These are phyloP conservation scores for Callionymus lyra DNA, from an alignment of 2,113 vertebrate species.

Conservation along the genomic window DNA sequence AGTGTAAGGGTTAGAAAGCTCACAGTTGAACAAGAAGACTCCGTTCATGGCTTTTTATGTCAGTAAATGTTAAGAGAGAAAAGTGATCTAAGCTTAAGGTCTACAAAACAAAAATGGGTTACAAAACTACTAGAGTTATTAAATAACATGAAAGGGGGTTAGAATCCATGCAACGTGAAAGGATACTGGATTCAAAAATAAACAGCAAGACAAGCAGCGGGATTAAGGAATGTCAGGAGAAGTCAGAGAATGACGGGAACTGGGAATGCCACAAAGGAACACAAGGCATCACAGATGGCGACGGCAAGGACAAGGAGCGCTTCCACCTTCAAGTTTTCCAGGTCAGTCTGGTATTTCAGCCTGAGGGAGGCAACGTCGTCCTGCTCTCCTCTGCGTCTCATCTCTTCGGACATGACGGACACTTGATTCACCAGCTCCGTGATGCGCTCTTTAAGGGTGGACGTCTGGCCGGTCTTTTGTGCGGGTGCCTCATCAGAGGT, in stretches of 20 bases:
- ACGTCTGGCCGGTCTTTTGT: background rate
- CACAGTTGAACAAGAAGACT: slow-evolving; percentile 12
- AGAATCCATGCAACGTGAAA: slow-evolving; percentile 64
- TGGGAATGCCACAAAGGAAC: slow-evolving; percentile 65
- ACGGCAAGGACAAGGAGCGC: slow-evolving; percentile 63
- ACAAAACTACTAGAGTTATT: slow-evolving; percentile 21
- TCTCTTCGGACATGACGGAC: slow-evolving; percentile 59
- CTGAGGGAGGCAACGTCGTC: slow-evolving; percentile 53
- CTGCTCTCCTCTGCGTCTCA: slow-evolving; percentile 53
- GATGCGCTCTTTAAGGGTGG: slow-evolving; percentile 56
- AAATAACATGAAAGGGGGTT: slow-evolving; percentile 35
- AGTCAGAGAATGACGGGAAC: slow-evolving; percentile 17
- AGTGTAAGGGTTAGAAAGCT: slow-evolving; percentile 9
- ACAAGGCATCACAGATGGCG: slow-evolving; percentile 66
- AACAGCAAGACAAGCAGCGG: slow-evolving; percentile 24
- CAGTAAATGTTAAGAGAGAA: too few relatives aligned
- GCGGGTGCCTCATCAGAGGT: slow-evolving; percentile 1
- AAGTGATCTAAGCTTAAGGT: background rate
- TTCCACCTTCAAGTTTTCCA: slow-evolving; percentile 76
- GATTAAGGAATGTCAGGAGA: slow-evolving; percentile 27
- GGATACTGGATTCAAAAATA: slow-evolving; percentile 32
- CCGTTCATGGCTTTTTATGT: too few relatives aligned
- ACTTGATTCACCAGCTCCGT: slow-evolving; percentile 62
- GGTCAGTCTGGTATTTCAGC: slow-evolving; percentile 73
- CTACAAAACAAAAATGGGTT: slow-evolving; percentile 43